Evolutionary conservation across 2,113 vertebrate species (phyloP).

Genomic region (Gadus macrocephalus): DNA sequence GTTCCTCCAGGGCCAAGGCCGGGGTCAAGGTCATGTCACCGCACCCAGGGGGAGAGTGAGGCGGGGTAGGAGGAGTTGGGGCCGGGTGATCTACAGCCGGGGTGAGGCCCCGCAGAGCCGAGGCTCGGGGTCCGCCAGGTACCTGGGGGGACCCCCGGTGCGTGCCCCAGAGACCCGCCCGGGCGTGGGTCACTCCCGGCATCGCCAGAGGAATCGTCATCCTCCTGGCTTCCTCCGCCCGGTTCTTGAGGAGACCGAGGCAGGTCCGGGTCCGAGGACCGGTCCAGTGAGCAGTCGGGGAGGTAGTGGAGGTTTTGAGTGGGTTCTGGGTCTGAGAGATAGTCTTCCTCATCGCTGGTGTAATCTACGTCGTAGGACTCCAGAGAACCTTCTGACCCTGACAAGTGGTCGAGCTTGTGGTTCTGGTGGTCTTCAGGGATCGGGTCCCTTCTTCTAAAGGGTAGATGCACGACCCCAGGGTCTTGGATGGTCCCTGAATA

Average conservation of each 20-base stretch:
- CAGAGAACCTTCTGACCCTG: conserved; percentile 50
- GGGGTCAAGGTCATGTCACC: conserved; percentile 75
- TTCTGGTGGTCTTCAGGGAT: conserved; percentile 57
- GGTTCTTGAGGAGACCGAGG: conserved; percentile 16
- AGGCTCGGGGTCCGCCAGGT: conserved; percentile 20
- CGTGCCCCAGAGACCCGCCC: conserved; percentile 15
- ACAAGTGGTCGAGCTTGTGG: conserved; percentile 61
- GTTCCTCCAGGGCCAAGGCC: conserved; percentile 51
- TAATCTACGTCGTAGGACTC: conserved; percentile 59
- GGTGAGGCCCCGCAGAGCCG: conserved; percentile 6
- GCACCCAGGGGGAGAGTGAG: conserved; percentile 48
- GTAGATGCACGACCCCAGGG: conserved; percentile 20
- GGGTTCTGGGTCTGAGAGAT: conserved; percentile 52
- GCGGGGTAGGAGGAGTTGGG: conserved; percentile 49
- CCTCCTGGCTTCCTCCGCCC: conserved; percentile 38
- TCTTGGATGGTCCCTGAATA: conserved; percentile 20
- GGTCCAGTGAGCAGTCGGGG: conserved; percentile 12
- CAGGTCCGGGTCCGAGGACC: conserved; percentile 3
- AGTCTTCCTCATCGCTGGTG: conserved; percentile 47
- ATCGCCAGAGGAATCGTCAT: conserved; percentile 20
- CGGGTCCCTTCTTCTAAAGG: conserved; percentile 52
- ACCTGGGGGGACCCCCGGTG: background rate
- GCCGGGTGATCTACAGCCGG: conserved; percentile 38
- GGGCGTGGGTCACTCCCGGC: conserved; percentile 31
- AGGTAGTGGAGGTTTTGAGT: conserved; percentile 2